Conservation (phyloP, 2,113 vertebrate species). For the Stigmatopora argus region DNA sequence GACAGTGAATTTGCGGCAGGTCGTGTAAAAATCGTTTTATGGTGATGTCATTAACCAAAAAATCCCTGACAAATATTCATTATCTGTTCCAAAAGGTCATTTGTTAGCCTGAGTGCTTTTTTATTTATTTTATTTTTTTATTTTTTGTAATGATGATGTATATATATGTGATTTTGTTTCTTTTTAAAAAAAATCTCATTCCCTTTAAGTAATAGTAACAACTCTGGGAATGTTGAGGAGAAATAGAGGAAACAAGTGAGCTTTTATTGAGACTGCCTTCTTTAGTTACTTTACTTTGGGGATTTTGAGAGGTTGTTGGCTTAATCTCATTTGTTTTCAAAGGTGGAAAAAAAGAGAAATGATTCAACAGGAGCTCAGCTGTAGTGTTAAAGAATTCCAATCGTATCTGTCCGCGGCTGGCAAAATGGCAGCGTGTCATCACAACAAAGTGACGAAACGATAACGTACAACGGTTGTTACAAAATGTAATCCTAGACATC, state of each 20-base stretch:
- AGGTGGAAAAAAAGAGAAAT: no score
- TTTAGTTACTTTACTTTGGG: background rate
- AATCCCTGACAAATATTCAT: background rate
- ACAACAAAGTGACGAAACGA: no score
- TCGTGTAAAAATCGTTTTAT: conserved; percentile 19
- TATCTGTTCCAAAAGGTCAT: conserved; percentile 10
- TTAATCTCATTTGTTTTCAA: no score
- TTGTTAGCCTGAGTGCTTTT: background rate
- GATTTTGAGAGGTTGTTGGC: background rate
- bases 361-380: no score
- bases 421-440: no score
- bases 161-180: conserved; percentile 32
- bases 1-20: conserved; percentile 26
- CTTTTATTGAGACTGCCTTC: background rate
- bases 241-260: background rate
- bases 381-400: no score
- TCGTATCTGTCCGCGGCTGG: no score
- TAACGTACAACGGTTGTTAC: no score
- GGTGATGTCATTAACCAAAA: conserved; percentile 14
- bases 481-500: no score
- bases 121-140: background rate
- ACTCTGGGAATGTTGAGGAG: background rate
- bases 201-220: background rate
- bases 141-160: conserved; percentile 33
- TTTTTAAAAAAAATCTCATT: conserved; percentile 1